Evolutionary conservation across 2,113 vertebrate genomes (phyloP).

Genomic region (Dolichallabes microphthalmus): DNA sequence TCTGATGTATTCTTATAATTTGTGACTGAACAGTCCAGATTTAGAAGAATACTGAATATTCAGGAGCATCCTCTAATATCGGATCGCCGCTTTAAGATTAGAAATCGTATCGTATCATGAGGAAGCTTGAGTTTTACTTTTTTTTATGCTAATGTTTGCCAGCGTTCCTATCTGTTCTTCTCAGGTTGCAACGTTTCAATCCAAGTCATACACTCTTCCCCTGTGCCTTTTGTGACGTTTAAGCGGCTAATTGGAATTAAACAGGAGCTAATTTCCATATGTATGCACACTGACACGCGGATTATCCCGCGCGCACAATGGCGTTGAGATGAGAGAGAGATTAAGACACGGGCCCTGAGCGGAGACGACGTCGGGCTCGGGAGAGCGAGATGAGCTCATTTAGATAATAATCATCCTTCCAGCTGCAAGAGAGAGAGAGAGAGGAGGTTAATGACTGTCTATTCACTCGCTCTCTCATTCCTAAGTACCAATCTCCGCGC

Average conservation of each 20-base stretch:
- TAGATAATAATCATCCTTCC: slow-evolving; percentile 53
- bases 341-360: slow-evolving; percentile 42
- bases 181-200: neutral
- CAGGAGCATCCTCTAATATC: neutral
- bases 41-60: neutral
- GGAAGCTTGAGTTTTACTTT: neutral
- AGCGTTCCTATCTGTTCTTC: neutral
- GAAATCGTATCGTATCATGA: neutral
- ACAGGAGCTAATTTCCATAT: slow-evolving; percentile 48
- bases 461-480: slow-evolving; percentile 47
- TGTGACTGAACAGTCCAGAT: no score
- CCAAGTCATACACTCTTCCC: neutral
- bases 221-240: neutral
- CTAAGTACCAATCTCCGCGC: slow-evolving; percentile 43
- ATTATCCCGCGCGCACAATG: slow-evolving; percentile 42
- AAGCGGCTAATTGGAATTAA: slow-evolving; percentile 43
- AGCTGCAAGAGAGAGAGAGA: slow-evolving; percentile 21
- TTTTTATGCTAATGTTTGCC: neutral
- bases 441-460: slow-evolving; percentile 49
- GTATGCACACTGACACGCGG: slow-evolving; percentile 34
- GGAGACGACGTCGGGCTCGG: slow-evolving; percentile 18
- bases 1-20: no score
- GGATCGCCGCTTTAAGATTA: neutral
- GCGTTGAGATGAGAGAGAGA: slow-evolving; percentile 42
- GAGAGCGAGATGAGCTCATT: slow-evolving; percentile 49